These are phyloP conservation scores for Ariolimax columbianus DNA, from an alignment of 2,888 invertebrate genomes.

Conservation along the genomic window DNA sequence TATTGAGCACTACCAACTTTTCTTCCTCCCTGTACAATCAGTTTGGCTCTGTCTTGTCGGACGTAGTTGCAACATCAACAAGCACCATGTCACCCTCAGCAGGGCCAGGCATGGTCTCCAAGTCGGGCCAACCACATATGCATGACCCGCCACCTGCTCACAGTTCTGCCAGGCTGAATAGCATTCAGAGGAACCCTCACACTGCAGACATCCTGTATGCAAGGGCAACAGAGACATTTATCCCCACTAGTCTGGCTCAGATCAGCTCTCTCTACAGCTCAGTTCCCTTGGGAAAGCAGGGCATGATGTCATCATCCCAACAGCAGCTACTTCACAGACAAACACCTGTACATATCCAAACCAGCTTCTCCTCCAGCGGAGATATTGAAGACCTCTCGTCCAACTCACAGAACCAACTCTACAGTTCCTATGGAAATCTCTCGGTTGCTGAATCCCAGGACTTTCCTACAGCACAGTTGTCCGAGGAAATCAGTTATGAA, in stretches of 20 bases:
- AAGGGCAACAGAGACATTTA: constrained; percentile 29
- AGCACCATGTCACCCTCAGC: constrained; percentile 10
- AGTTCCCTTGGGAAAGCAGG: constrained; percentile 15
- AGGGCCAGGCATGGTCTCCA: constrained; percentile 33
- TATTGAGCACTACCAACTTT: constrained; percentile 60
- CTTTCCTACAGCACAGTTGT: constrained; percentile 52
- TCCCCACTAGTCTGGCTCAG: constrained; percentile 35
- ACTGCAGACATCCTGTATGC: constrained; percentile 48
- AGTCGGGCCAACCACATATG: constrained; percentile 52
- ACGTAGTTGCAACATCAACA: constrained; percentile 17
- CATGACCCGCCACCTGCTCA: constrained; percentile 74
- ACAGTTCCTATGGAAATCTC: constrained; percentile 52
- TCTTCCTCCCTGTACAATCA: constrained; percentile 55
- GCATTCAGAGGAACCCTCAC: constrained; percentile 65
- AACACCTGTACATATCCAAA: constrained; percentile 50
- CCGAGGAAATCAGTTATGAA: constrained; percentile 67
- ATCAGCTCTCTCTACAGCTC: constrained; percentile 37
- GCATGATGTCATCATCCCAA: constrained; percentile 5
- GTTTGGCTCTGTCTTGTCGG: constrained; percentile 53
- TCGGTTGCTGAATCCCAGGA: constrained; percentile 38
- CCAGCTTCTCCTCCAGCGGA: constrained; percentile 43
- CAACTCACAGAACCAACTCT: constrained; percentile 53
- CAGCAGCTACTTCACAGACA: constrained; percentile 36
- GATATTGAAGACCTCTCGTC: constrained; percentile 59
- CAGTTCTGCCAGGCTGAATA: constrained; percentile 59